These are phyloP conservation scores for Drosophila sordidapex DNA, from an alignment of 2,888 invertebrate genomes.

Conservation along the genomic window DNA sequence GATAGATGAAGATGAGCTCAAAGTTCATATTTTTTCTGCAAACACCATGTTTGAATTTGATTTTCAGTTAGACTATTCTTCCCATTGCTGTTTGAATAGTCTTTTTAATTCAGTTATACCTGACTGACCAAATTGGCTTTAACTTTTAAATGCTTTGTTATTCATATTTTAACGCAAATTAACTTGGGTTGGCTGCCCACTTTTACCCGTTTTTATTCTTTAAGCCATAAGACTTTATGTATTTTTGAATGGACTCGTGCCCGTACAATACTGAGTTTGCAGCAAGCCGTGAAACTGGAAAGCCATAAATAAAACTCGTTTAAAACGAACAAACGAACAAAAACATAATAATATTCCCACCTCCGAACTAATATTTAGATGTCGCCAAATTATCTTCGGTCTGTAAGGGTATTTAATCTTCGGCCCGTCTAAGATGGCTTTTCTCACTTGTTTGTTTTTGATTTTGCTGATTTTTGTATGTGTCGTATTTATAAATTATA, in stretches of 20 bases:
- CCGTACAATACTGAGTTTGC: neutral
- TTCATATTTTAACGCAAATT: neutral
- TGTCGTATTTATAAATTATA: conserved; percentile 58
- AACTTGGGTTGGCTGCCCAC: neutral
- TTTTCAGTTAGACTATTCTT: neutral
- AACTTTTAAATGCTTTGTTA: neutral
- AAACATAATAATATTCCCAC: neutral
- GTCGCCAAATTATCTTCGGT: neutral
- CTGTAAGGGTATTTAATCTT: conserved; percentile 9
- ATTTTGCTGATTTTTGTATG: conserved; percentile 29
- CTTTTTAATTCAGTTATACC: neutral
- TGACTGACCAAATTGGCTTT: neutral
- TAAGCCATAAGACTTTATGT: neutral
- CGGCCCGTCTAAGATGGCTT: neutral
- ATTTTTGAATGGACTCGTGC: neutral
- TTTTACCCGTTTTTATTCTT: neutral
- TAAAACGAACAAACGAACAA: neutral
- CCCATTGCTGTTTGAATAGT: neutral
- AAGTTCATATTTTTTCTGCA: neutral
- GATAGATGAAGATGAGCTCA: neutral
- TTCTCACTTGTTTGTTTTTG: neutral
- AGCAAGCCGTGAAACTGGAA: neutral
- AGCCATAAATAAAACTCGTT: neutral
- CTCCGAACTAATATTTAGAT: neutral
- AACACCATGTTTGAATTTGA: neutral